These are phyloP conservation scores for Parascotia fuliginaria DNA, from an alignment of 2,888 invertebrate genomes.

Conservation along the genomic window DNA sequence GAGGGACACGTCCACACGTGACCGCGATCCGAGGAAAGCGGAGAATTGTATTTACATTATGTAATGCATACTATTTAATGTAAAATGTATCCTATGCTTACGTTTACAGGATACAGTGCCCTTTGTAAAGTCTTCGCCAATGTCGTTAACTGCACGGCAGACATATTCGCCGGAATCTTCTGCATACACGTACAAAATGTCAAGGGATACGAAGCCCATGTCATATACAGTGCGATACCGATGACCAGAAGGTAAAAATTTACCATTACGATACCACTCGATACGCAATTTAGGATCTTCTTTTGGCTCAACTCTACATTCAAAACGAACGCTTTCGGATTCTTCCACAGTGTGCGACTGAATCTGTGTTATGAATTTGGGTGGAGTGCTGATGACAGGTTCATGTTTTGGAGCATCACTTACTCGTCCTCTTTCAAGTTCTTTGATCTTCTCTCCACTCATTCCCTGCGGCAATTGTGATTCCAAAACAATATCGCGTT, in stretches of 20 bases:
- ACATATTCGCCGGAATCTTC: conserved; percentile 98
- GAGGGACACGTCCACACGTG: no score
- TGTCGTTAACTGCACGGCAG: conserved; percentile 95
- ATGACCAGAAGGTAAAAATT: conserved; percentile 94
- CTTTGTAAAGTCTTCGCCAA: conserved; percentile 95
- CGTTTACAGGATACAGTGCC: conserved; percentile 94
- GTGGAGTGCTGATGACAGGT: conserved; percentile 90
- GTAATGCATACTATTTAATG: neutral
- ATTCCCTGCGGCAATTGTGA: conserved; percentile 96
- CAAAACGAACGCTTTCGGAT: conserved; percentile 96
- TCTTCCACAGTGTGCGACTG: conserved; percentile 94
- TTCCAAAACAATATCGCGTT: conserved; percentile 93
- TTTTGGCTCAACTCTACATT: conserved; percentile 97
- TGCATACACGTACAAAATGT: conserved; percentile 96
- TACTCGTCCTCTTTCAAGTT: conserved; percentile 93
- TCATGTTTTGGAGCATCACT: conserved; percentile 90
- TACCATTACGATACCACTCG: conserved; percentile 97
- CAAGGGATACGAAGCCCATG: conserved; percentile 97
- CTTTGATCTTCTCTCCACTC: conserved; percentile 96
- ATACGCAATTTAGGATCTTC: conserved; percentile 96
- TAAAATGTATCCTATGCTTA: conserved; percentile 62
- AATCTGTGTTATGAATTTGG: conserved; percentile 95
- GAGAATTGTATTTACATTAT: neutral
- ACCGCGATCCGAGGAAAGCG: no score
- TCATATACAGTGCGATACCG: conserved; percentile 96